These are phyloP conservation scores for Diplosoma virens DNA, from an alignment of 23 tunicate species.

Conservation along the genomic window DNA sequence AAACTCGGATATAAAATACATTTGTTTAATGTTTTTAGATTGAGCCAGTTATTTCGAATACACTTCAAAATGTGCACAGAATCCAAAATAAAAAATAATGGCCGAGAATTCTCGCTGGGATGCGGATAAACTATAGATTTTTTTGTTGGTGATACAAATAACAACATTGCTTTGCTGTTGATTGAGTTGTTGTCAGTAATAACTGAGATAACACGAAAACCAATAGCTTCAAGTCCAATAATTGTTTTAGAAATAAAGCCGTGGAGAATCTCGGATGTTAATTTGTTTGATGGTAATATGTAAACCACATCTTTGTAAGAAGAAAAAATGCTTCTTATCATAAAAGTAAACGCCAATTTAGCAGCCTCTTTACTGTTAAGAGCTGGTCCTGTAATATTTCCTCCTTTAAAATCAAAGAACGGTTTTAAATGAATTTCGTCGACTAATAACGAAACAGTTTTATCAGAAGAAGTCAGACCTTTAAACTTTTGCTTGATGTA, in stretches of 20 bases:
- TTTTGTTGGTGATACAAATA: slow-evolving; percentile 11
- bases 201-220: not conserved
- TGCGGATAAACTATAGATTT: slow-evolving; percentile 12
- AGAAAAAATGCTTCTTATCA: slow-evolving; percentile 11
- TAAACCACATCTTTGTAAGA: slow-evolving; percentile 15
- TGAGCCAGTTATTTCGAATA: slow-evolving; percentile 24
- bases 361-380: slow-evolving; percentile 2
- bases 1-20: slow-evolving; percentile 11
- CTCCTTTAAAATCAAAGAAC: slow-evolving; percentile 17
- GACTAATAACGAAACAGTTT: slow-evolving; percentile 1
- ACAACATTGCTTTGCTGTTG: slow-evolving; percentile 24
- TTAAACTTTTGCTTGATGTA: slow-evolving; percentile 25
- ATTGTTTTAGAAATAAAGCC: not conserved
- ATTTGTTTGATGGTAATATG: not conserved
- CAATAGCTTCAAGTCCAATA: slow-evolving; percentile 5
- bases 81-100: slow-evolving; percentile 13
- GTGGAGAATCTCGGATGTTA: not conserved
- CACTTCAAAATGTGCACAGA: slow-evolving; percentile 20
- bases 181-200: not conserved
- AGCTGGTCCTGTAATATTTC: slow-evolving; percentile 7
- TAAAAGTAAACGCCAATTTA: slow-evolving; percentile 3
- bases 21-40: not conserved
- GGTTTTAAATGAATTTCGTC: slow-evolving; percentile 16
- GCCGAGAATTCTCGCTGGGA: slow-evolving; percentile 4
- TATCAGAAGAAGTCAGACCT: slow-evolving; percentile 6